These are phyloP conservation scores for Sesia bembeciformis DNA, from an alignment of 2,888 invertebrate genomes.

Conservation along the genomic window DNA sequence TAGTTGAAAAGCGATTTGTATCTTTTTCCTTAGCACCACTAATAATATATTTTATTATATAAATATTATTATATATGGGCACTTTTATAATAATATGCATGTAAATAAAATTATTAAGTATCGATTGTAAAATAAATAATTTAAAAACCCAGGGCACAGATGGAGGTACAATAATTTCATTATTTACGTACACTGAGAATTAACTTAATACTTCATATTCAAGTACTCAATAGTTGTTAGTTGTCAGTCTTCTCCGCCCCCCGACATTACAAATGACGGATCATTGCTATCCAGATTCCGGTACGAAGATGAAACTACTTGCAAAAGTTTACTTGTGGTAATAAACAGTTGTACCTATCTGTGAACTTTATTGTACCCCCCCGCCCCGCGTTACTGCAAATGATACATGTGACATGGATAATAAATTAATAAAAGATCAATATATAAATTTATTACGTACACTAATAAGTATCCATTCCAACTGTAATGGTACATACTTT, in stretches of 20 bases:
- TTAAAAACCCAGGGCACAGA: not conserved
- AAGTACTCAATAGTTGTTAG: too few species aligned
- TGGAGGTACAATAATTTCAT: not conserved
- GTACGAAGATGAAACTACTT: too few species aligned
- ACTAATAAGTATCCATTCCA: conserved; percentile 66
- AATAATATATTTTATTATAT: conserved; percentile 29
- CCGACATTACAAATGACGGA: too few species aligned
- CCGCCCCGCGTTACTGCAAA: conserved; percentile 17
- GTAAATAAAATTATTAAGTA: conserved; percentile 30
- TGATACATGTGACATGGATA: not conserved
- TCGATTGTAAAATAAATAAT: not conserved
- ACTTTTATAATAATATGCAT: conserved; percentile 45
- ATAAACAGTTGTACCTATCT: too few species aligned
- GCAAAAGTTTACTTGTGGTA: too few species aligned
- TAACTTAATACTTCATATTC: conserved; percentile 6
- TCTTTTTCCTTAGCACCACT: not conserved
- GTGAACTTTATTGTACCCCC: conserved; percentile 20
- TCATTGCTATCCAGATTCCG: too few species aligned
- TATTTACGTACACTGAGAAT: not conserved
- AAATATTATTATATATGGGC: conserved; percentile 41
- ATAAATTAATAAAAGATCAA: conserved; percentile 52
- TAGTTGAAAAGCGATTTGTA: not conserved
- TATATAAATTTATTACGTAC: conserved; percentile 62
- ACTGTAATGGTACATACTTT: conserved; percentile 67
- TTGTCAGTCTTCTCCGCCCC: too few species aligned